These are phyloP conservation scores for Mustela lutreola DNA, from an alignment of 2,113 vertebrate species.

Conservation along the genomic window DNA sequence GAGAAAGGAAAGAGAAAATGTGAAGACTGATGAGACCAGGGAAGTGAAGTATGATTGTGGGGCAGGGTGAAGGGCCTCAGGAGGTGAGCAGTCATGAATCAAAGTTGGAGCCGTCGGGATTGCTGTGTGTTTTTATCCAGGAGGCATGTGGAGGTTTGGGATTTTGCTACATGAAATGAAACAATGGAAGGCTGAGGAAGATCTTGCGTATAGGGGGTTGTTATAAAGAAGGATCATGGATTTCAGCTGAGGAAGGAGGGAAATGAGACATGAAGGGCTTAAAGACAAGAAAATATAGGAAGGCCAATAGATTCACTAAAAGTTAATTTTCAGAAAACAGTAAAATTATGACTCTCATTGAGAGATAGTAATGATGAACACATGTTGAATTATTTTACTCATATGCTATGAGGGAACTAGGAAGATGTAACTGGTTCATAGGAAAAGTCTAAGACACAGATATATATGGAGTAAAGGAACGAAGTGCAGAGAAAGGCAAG, in stretches of 20 bases:
- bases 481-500: neutral
- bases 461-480: neutral
- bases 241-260: neutral
- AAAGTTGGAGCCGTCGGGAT: neutral
- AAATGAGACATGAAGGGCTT: neutral
- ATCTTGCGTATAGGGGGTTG: neutral
- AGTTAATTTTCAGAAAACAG: neutral
- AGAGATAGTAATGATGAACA: neutral
- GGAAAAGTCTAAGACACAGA: neutral
- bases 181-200: neutral
- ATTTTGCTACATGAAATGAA: neutral
- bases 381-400: neutral
- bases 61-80: neutral
- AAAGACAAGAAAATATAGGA: neutral
- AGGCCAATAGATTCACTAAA: neutral
- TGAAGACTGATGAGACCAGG: too few species aligned
- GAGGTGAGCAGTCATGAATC: neutral
- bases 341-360: neutral
- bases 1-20: neutral
- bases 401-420: neutral
- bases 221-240: neutral
- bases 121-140: neutral
- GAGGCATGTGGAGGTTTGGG: neutral
- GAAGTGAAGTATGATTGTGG: neutral
- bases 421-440: neutral